Base-by-base conservation (phyloP, 2,113 vertebrate species). In the Vimba vimba region DNA sequence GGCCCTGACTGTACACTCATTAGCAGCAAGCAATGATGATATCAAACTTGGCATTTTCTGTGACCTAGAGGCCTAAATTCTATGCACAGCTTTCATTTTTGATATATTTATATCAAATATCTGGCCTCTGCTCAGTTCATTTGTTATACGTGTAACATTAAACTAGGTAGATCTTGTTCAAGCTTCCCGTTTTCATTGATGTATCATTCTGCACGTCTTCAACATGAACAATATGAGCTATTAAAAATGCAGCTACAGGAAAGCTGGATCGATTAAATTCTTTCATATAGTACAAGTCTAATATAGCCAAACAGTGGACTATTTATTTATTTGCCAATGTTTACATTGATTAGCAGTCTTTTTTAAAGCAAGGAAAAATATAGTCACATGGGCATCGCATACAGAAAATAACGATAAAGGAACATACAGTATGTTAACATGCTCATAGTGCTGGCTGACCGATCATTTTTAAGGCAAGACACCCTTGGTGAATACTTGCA, bases 211-310 rank as follows among this genome's bases (percentile, higher is more conserved):
- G 45, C 47, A 21, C 13, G 43, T 79, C 23, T 43, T 84, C 11
- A 87, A 27, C 59, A 50, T 19, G 33, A 59, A 73, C 59, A 47
- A 33, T 36, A 69, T 13, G 27, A 52, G 59, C 23, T 55, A 64
- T 74, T 69, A 71, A 83, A 73, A 21, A 66, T 71, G 71, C 13
- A 50, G 6, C 36, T 83, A 79, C 43, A 15, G 62, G 84, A 88
- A 83, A 79, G 52, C 74, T 21, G 30, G 62, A 85, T 78, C 21
- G 30, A 88, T 86, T 52, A 8, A 62, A 76, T 23, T 60, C 45
- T 69, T 78, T 79, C 6, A 80, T 66, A 64, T 50, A 55, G 27
- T 68, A 21, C 60, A 64, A 30, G 17, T 57, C 47, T 33, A 39
- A 27, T 9, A 23, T 11, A 69, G 13, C 6, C 36, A 39, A 4